Conservation (phyloP, 1,140 invertebrate genomes). For the Heliconius nattereri region DNA sequence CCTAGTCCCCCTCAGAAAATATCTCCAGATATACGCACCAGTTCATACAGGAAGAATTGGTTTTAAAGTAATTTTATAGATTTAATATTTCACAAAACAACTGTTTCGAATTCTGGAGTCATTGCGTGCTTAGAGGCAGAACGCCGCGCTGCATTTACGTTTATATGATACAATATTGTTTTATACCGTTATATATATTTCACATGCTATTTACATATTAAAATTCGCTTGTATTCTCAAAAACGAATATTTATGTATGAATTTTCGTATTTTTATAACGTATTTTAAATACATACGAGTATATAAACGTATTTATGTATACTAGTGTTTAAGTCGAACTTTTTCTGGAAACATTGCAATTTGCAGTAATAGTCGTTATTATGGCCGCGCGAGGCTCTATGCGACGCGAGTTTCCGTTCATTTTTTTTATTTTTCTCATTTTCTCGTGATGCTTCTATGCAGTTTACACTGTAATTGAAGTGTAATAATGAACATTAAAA, state of each 20-base stretch:
- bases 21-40: no score
- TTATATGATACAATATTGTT: not conserved
- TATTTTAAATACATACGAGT: no score
- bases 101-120: no score
- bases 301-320: not conserved
- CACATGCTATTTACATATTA: not conserved
- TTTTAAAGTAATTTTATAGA: not conserved
- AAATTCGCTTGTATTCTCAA: not conserved
- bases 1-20: no score
- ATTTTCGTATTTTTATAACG: no score
- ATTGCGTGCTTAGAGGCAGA: no score
- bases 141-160: not conserved
- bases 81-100: no score
- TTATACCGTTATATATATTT: not conserved
- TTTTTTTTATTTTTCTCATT: conserved; percentile 35
- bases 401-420: conserved; percentile 37
- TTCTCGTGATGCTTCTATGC: conserved; percentile 30
- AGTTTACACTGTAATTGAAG: conserved; percentile 24
- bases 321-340: not conserved
- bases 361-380: conserved; percentile 41
- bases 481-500: conserved; percentile 31
- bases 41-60: not conserved
- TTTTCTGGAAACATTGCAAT: conserved; percentile 38
- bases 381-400: conserved; percentile 31
- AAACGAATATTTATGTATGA: no score